A percentile compares a stretch with the other conserved stretches of the same genome.
Evolutionary conservation across 2,888 invertebrate species (phyloP).

Genomic region (Dromius quadrimaculatus): DNA sequence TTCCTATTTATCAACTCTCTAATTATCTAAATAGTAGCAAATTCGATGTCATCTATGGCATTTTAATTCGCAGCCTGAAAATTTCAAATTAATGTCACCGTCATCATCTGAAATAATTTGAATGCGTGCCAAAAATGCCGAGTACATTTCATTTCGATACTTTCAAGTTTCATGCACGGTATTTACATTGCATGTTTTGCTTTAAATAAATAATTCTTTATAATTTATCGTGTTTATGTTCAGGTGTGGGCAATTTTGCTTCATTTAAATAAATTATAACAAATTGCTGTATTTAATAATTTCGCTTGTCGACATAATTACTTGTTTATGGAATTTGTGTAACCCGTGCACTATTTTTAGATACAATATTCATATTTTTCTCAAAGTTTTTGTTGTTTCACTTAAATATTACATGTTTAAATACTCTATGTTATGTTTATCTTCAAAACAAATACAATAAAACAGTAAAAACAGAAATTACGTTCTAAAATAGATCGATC

Average conservation of each 20-base stretch:
- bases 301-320: constrained; percentile 10
- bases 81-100: constrained; percentile 23
- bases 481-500: too few relatives aligned
- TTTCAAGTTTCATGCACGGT: constrained; percentile 19
- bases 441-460: too few relatives aligned
- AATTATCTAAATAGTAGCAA: too few relatives aligned
- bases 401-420: too few relatives aligned
- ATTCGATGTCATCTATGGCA: too few relatives aligned
- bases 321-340: not conserved
- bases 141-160: constrained; percentile 11
- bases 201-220: constrained; percentile 12
- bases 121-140: constrained; percentile 7
- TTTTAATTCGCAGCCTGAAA: constrained; percentile 6
- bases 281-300: constrained; percentile 21
- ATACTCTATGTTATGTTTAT: too few relatives aligned
- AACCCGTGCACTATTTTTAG: not conserved
- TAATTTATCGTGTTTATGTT: constrained; percentile 22
- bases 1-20: too few relatives aligned
- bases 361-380: not conserved
- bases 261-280: constrained; percentile 28
- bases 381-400: too few relatives aligned
- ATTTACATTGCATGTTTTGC: constrained; percentile 1
- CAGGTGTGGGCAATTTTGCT: constrained; percentile 25
- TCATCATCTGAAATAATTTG: constrained; percentile 25
- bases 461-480: too few relatives aligned